Percentiles rank a stretch among this genome's conserved stretches.
These are phyloP conservation scores for Heliothis peltigera DNA, from an alignment of 2,888 invertebrate genomes.

Conservation along the genomic window DNA sequence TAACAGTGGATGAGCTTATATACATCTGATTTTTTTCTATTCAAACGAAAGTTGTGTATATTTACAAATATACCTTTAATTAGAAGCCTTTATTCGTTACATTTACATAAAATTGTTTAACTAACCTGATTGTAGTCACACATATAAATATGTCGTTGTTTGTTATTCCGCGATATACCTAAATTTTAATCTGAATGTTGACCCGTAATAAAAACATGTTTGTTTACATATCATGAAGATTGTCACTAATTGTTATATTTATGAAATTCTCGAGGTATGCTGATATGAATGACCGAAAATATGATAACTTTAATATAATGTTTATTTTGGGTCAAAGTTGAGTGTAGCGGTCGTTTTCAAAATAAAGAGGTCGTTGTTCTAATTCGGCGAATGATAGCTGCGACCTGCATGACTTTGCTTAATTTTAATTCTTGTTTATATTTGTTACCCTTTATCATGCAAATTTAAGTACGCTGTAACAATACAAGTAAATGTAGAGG, in stretches of 20 bases:
- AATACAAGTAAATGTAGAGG: no score
- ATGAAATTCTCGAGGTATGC: conserved; percentile 8
- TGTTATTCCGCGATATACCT: no score
- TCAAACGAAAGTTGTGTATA: no score
- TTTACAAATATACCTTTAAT: no score
- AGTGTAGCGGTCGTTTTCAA: neutral
- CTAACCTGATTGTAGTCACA: no score
- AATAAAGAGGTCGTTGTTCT: conserved; percentile 3
- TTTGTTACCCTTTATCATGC: no score
- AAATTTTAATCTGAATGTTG: neutral
- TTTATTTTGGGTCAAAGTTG: conserved; percentile 19
- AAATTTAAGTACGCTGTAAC: no score
- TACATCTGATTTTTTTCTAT: no score
- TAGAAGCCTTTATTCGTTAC: no score
- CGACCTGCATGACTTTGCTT: neutral
- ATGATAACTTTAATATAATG: neutral
- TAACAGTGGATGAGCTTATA: no score
- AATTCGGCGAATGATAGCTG: conserved; percentile 1
- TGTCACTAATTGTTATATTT: neutral
- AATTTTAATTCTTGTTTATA: neutral
- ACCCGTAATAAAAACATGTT: neutral
- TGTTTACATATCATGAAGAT: neutral
- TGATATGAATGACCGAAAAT: conserved; percentile 5
- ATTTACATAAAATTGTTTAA: no score
- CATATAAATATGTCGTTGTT: no score